Percentiles rank a stretch among this genome's conserved stretches.
Conservation (phyloP, 2,113 vertebrate genomes). For the Nesoenas mayeri region DNA sequence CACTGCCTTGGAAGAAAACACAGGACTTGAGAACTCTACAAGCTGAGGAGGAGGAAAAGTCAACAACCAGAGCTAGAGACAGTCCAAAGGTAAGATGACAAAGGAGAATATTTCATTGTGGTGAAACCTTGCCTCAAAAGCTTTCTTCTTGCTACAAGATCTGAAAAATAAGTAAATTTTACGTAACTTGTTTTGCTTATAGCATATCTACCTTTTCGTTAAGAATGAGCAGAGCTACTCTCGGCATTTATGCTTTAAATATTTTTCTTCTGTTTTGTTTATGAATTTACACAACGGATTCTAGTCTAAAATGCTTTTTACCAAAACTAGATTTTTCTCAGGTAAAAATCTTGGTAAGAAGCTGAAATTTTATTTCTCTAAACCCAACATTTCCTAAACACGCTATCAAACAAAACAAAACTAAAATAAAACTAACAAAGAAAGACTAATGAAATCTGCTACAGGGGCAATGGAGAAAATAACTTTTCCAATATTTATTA, state of each 20-base stretch:
- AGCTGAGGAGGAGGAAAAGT: background rate
- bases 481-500: background rate
- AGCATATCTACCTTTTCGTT: background rate
- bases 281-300: background rate
- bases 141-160: background rate
- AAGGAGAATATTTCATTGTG: background rate
- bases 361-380: background rate
- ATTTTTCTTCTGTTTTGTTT: background rate
- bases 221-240: background rate
- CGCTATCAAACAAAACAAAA: background rate
- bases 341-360: background rate
- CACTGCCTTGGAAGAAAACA: background rate
- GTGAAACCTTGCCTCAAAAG: background rate
- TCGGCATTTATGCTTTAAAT: background rate
- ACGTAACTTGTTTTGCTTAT: background rate
- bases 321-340: background rate
- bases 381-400: background rate
- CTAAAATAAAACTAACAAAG: background rate
- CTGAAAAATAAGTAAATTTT: background rate
- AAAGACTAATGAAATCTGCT: background rate
- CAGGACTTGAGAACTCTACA: background rate
- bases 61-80: background rate
- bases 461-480: background rate
- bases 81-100: conserved; percentile 9
- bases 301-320: background rate